Percentiles rank a stretch among this genome's conserved stretches.
These are phyloP conservation scores for Proteles cristata DNA, from an alignment of 2,113 vertebrate species.

Conservation along the genomic window DNA sequence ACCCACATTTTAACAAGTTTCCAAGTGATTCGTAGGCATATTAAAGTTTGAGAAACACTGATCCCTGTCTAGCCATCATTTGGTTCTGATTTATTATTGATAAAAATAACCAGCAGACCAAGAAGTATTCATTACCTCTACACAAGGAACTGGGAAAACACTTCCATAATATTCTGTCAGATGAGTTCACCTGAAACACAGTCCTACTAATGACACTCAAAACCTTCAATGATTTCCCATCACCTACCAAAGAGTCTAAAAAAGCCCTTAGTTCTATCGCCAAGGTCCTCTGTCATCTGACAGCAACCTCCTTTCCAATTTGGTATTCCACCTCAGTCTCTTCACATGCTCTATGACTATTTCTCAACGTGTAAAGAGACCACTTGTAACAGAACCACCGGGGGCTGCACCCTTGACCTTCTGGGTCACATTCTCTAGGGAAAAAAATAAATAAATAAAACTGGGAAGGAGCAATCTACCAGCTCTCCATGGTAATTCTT, in stretches of 20 bases:
- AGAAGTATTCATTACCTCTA: neutral
- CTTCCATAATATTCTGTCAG: neutral
- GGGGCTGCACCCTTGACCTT: neutral
- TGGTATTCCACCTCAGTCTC: neutral
- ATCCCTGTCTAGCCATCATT: neutral
- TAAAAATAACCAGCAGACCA: conserved; percentile 39
- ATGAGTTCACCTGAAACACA: neutral
- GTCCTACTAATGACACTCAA: neutral
- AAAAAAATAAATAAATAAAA: neutral
- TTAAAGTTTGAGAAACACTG: conserved; percentile 35
- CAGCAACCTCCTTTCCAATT: neutral
- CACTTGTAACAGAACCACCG: neutral
- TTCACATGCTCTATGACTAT: neutral
- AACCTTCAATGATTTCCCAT: neutral
- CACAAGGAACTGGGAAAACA: neutral
- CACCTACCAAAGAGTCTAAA: neutral
- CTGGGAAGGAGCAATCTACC: neutral
- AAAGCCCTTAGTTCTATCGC: neutral
- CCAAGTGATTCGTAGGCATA: neutral
- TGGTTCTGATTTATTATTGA: conserved; percentile 12
- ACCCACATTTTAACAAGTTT: conserved; percentile 17
- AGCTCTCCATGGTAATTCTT: neutral
- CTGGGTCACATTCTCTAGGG: neutral
- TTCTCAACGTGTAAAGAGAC: neutral
- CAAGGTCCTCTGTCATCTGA: neutral